phyloP scores from a whole-genome alignment of 2,888 invertebrate species.

The Dolichopus griseipennis region DNA sequence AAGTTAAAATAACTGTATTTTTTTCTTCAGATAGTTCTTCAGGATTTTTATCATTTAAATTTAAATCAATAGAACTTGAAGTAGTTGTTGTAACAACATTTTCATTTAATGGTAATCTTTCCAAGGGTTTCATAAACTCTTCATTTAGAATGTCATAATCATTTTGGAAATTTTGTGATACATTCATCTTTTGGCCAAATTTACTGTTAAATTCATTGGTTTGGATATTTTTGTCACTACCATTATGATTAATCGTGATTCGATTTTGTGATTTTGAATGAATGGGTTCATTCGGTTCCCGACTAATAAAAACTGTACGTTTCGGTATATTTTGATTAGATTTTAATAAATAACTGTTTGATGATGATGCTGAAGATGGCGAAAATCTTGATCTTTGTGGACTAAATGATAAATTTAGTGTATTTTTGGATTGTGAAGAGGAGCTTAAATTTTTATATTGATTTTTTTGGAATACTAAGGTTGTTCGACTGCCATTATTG shows the following conservation, averaged over 20 bases:
- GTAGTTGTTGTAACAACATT: background rate
- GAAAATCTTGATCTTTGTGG: conserved; percentile 12
- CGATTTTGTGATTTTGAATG: conserved; percentile 29
- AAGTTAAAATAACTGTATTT: conserved; percentile 31
- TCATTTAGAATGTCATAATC: background rate
- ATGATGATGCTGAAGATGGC: conserved; percentile 19
- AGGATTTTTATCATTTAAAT: conserved; percentile 20
- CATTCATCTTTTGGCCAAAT: background rate
- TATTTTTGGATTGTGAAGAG: background rate
- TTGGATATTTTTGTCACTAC: conserved; percentile 24
- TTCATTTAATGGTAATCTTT: background rate
- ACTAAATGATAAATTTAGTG: conserved; percentile 1
- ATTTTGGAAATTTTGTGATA: background rate
- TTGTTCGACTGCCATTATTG: conserved; percentile 16
- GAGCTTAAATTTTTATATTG: conserved; percentile 11
- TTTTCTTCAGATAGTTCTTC: conserved; percentile 21
- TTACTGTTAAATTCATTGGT: background rate
- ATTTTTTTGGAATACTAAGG: background rate
- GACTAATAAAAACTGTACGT: conserved; percentile 36
- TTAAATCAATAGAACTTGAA: background rate
- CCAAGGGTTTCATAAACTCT: background rate
- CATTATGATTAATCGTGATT: conserved; percentile 26
- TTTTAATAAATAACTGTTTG: conserved; percentile 30
- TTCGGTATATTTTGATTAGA: conserved; percentile 19
- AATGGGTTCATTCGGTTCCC: conserved; percentile 37